These are phyloP conservation scores for Tachuris rubrigastra DNA, from an alignment of 2,113 vertebrate species.

Conservation along the genomic window DNA sequence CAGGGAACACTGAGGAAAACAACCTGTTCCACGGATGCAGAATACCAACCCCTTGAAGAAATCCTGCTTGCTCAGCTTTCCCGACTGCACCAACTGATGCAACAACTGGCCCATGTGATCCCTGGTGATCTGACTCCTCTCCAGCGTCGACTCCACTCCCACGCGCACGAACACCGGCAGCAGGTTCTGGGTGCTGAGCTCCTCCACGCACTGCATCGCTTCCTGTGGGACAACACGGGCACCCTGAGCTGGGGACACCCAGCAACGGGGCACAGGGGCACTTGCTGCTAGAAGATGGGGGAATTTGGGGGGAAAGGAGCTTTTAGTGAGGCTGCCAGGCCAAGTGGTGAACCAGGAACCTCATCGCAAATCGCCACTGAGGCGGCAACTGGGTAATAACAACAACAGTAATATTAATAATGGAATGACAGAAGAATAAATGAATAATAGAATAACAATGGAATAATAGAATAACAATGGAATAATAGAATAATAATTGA, in stretches of 20 bases:
- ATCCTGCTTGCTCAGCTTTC: slow-evolving; percentile 85
- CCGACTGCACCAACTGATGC: slow-evolving; percentile 86
- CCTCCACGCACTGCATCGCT: slow-evolving; percentile 92
- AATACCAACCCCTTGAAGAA: slow-evolving; percentile 90
- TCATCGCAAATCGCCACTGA: not conserved
- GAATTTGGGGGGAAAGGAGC: not conserved
- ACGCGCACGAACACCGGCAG: slow-evolving; percentile 87
- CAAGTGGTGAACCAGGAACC: not conserved
- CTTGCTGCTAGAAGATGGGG: rapidly evolving
- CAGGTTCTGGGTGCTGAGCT: slow-evolving; percentile 80
- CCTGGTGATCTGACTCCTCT: slow-evolving; percentile 93
- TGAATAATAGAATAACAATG: not conserved
- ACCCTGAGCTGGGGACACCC: not conserved
- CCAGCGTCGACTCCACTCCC: slow-evolving; percentile 93
- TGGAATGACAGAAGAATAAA: not conserved
- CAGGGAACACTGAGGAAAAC: not conserved
- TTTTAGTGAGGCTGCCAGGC: not conserved
- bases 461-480: not conserved
- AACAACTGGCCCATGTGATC: slow-evolving; percentile 95
- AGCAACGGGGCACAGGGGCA: rapidly evolving
- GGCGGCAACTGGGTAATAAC: not conserved
- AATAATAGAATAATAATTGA: not conserved
- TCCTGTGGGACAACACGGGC: slow-evolving; percentile 77
- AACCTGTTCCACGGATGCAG: not conserved
- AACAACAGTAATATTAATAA: not conserved